These are phyloP conservation scores for Globicephala melas DNA, from an alignment of 2,113 vertebrate species.

Conservation along the genomic window DNA sequence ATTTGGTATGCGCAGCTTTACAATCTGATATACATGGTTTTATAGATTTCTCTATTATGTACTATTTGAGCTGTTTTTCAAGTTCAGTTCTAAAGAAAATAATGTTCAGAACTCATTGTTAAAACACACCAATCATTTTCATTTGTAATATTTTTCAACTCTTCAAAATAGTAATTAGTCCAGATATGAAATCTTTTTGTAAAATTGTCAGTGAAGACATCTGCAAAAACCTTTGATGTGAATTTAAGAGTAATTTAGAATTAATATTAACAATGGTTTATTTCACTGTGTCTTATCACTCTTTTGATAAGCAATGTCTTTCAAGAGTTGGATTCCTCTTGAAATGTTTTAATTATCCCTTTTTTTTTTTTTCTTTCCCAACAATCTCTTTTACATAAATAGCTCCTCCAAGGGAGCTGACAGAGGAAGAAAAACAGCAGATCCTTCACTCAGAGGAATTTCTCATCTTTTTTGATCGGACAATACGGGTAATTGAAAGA, in stretches of 20 bases:
- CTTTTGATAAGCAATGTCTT: background rate
- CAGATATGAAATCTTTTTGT: background rate
- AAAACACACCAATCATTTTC: conserved; percentile 18
- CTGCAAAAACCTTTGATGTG: background rate
- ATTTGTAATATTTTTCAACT: conserved; percentile 7
- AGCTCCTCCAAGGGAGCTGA: conserved; percentile 93
- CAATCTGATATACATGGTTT: background rate
- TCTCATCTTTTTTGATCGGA: conserved; percentile 97
- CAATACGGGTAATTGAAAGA: conserved; percentile 95
- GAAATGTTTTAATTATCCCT: conserved; percentile 36
- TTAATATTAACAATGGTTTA: background rate
- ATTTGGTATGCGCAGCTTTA: background rate
- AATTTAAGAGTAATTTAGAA: background rate
- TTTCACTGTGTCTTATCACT: background rate
- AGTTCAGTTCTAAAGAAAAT: conserved; percentile 25
- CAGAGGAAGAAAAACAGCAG: conserved; percentile 97
- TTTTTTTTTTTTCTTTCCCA: background rate
- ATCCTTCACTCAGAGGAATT: conserved; percentile 97
- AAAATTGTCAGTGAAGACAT: background rate
- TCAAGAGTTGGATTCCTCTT: background rate
- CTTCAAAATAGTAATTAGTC: conserved; percentile 10
- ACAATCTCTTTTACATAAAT: conserved; percentile 35
- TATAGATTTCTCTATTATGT: background rate
- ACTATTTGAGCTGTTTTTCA: background rate
- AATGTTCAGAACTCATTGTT: background rate